These are phyloP conservation scores for Himalopsyche anomala DNA, from an alignment of 2,888 invertebrate species.

Conservation along the genomic window DNA sequence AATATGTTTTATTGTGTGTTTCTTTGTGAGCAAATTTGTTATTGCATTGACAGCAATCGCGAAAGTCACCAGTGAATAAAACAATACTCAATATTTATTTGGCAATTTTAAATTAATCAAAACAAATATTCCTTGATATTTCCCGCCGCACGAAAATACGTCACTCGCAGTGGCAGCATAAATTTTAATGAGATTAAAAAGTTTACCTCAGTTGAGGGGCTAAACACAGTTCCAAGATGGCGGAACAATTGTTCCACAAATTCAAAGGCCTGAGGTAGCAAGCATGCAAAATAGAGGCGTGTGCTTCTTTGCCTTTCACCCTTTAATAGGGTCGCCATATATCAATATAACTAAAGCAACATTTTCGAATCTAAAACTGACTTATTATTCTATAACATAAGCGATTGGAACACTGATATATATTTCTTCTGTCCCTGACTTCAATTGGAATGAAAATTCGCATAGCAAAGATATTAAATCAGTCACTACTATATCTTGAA, in stretches of 20 bases:
- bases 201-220: slow-evolving; percentile 9
- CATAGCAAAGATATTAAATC: too few relatives aligned
- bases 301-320: slow-evolving; percentile 3
- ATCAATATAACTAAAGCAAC: too few relatives aligned
- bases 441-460: too few relatives aligned
- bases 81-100: background rate
- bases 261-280: slow-evolving; percentile 12
- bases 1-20: too few relatives aligned
- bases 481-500: too few relatives aligned
- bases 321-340: slow-evolving; percentile 4
- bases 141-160: background rate
- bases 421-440: too few relatives aligned
- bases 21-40: too few relatives aligned
- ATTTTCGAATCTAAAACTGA: too few relatives aligned
- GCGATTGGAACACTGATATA: too few relatives aligned
- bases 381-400: too few relatives aligned
- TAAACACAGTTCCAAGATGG: slow-evolving; percentile 26
- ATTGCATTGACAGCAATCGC: too few relatives aligned
- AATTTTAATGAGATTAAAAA: slow-evolving; percentile 34
- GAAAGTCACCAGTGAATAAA: too few relatives aligned
- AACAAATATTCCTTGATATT: background rate
- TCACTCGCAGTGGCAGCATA: slow-evolving; percentile 10
- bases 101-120: background rate
- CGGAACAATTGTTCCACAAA: slow-evolving; percentile 34
- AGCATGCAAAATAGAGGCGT: slow-evolving; percentile 1